Percentiles rank a stretch among this genome's conserved stretches.
These are phyloP conservation scores for Amazonetta brasiliensis DNA, from an alignment of 2,797 vertebrate genomes.

Conservation along the genomic window DNA sequence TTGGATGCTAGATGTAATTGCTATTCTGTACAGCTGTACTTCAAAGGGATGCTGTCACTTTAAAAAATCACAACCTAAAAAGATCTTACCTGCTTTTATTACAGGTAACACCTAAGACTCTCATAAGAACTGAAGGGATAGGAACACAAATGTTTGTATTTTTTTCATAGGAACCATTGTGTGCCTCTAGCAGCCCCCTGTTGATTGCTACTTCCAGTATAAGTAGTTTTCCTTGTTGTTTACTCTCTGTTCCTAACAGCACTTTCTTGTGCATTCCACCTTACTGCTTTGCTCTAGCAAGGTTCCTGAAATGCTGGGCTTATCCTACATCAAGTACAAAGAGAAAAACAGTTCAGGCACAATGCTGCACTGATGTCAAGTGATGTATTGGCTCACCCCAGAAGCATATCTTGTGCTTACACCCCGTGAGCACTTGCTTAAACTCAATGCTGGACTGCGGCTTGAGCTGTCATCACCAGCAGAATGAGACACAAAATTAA, in stretches of 20 bases:
- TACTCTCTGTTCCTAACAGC: neutral
- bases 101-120: neutral
- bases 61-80: conserved; percentile 19
- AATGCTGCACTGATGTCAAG: neutral
- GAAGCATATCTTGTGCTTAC: neutral
- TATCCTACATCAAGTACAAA: neutral
- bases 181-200: neutral
- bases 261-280: neutral
- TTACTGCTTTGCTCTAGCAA: neutral
- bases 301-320: neutral
- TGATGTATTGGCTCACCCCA: neutral
- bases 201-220: neutral
- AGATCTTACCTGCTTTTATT: conserved; percentile 10
- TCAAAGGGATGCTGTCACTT: conserved; percentile 49
- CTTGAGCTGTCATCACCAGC: neutral
- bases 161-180: neutral
- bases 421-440: neutral
- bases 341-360: neutral
- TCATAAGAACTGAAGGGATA: neutral
- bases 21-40: conserved; percentile 12
- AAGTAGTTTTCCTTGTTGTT: neutral
- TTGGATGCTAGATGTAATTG: conserved; percentile 36
- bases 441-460: neutral
- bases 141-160: neutral
- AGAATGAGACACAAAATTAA: neutral